phyloP scores from a whole-genome alignment of 2,797 vertebrate genomes.

The Cyclura pinguis region DNA sequence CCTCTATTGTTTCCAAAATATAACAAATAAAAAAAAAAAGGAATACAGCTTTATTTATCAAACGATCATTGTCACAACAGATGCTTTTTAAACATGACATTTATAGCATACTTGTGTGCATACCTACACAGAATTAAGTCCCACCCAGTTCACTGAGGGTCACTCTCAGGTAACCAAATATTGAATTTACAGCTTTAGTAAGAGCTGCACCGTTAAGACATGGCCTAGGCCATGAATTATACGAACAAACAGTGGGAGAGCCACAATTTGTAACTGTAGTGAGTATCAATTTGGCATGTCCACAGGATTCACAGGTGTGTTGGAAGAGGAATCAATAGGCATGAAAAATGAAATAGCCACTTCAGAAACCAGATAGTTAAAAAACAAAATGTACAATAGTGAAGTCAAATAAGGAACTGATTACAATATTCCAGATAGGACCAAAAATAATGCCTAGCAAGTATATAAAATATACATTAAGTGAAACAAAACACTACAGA shows the following conservation, averaged over 20 bases:
- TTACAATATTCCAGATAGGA: not conserved
- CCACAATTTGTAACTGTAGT: not conserved
- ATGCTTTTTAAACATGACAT: not conserved
- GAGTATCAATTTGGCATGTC: not conserved
- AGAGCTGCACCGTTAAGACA: not conserved
- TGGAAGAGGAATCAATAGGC: not conserved
- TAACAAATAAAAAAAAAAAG: not conserved
- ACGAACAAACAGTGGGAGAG: not conserved
- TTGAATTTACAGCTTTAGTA: not conserved
- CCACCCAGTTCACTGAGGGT: no score
- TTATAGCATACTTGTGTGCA: not conserved
- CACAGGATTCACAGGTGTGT: not conserved
- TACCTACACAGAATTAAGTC: not conserved
- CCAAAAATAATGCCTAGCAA: not conserved
- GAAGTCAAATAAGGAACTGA: not conserved
- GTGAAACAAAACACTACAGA: not conserved
- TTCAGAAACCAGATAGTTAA: not conserved
- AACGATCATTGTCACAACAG: not conserved
- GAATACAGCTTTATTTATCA: not conserved
- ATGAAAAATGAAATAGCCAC: not conserved
- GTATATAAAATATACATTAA: not conserved
- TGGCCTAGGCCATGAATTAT: not conserved
- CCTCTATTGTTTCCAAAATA: not conserved
- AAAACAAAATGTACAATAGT: not conserved
- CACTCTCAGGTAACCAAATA: no score